These are phyloP conservation scores for Phycodurus eques DNA, from an alignment of 2,113 vertebrate species.

Conservation along the genomic window DNA sequence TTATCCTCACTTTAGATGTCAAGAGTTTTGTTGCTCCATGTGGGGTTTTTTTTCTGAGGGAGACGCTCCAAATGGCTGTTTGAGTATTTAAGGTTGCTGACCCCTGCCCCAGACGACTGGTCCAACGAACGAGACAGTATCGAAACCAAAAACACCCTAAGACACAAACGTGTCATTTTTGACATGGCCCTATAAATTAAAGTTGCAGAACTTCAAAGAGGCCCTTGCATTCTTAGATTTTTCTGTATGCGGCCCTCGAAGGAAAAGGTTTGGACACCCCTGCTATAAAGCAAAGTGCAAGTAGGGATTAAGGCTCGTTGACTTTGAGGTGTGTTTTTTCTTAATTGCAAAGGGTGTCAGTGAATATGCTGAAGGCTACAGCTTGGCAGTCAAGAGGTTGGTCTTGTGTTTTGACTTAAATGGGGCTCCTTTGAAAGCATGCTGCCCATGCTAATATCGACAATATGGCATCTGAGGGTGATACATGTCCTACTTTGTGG, in stretches of 20 bases:
- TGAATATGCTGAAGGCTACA: slow-evolving; percentile 29
- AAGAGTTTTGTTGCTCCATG: no score
- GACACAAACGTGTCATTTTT: no score
- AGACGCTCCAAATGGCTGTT: no score
- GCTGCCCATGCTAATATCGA: slow-evolving; percentile 29
- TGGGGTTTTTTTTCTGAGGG: no score
- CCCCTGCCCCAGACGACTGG: no score
- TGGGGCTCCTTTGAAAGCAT: slow-evolving; percentile 26
- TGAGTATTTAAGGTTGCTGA: no score
- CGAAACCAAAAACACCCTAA: no score
- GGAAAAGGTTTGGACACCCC: neutral
- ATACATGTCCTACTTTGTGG: neutral
- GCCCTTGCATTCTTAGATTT: neutral
- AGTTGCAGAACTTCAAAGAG: no score
- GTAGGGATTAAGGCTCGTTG: neutral
- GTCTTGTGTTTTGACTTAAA: slow-evolving; percentile 41
- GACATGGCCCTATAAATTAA: no score
- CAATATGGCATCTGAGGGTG: slow-evolving; percentile 4
- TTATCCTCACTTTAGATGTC: no score
- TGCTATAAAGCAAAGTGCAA: neutral
- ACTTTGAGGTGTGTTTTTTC: neutral
- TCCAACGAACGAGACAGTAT: no score
- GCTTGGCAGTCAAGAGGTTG: slow-evolving; percentile 28
- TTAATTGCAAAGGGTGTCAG: slow-evolving; percentile 1
- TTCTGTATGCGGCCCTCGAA: neutral